Percentiles rank a stretch among this genome's conserved stretches.
Conservation (phyloP, 2,888 invertebrate species). For the Drosophila subquinaria region DNA sequence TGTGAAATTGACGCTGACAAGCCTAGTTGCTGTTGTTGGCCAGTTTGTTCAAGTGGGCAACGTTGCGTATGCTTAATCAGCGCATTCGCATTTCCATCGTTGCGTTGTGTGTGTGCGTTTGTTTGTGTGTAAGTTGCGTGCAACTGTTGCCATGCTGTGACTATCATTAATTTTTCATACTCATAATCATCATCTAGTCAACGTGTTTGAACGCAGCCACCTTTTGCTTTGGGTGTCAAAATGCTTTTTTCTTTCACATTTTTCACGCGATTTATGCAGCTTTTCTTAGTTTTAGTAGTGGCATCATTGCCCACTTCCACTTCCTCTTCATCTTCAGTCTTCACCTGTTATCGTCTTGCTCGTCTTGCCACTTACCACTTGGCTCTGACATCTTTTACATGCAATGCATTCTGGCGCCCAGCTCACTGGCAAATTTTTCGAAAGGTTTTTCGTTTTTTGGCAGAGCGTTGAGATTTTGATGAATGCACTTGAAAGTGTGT, state of each 20-base stretch:
- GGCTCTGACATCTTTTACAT: conserved; percentile 53
- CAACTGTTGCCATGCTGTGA: conserved; percentile 80
- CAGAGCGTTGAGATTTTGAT: conserved; percentile 68
- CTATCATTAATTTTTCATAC: conserved; percentile 83
- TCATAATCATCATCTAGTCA: conserved; percentile 80
- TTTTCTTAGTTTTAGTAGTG: conserved; percentile 38
- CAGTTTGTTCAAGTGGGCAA: conserved; percentile 49
- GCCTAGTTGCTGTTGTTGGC: conserved; percentile 48
- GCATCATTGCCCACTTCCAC: conserved; percentile 51
- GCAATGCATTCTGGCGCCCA: conserved; percentile 62
- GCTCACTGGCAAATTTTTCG: conserved; percentile 58
- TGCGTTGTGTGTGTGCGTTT: conserved; percentile 14
- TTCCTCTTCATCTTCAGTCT: conserved; percentile 46
- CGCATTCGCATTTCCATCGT: conserved; percentile 60
- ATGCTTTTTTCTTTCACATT: conserved; percentile 79
- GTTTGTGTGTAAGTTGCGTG: conserved; percentile 61
- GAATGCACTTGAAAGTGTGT: conserved; percentile 57
- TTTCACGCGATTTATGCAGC: conserved; percentile 78
- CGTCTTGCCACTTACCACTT: conserved; percentile 22
- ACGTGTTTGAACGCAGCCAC: conserved; percentile 62
- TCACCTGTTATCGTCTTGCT: conserved; percentile 38
- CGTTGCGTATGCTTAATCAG: conserved; percentile 81
- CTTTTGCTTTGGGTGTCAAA: conserved; percentile 73
- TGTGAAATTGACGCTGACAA: conserved; percentile 80
- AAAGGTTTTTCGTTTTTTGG: conserved; percentile 76